Evolutionary conservation across 2,797 vertebrate species (phyloP).

Genomic region (Sebastes kiyomatsui): DNA sequence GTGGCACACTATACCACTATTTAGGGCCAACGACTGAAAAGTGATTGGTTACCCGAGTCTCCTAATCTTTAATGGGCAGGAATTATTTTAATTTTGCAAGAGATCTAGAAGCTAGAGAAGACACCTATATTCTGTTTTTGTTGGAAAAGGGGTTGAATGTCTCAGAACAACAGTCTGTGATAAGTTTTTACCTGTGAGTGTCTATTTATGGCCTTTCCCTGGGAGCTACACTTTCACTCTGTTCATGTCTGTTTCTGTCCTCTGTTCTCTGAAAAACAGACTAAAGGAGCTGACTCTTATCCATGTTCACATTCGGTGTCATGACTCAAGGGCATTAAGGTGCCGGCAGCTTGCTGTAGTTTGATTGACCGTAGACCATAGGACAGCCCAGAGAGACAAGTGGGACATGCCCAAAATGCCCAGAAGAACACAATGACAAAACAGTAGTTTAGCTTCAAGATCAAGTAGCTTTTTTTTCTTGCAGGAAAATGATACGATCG

Average conservation of each 20-base stretch:
- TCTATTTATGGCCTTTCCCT: constrained; percentile 61
- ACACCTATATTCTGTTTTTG: not conserved
- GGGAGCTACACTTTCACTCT: constrained; percentile 49
- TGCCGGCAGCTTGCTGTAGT: constrained; percentile 43
- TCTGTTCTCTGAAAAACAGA: constrained; percentile 54
- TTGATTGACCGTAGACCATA: constrained; percentile 53
- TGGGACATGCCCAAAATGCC: constrained; percentile 38
- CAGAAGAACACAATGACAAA: constrained; percentile 38
- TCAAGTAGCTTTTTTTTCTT: constrained; percentile 6
- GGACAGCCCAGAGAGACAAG: constrained; percentile 35
- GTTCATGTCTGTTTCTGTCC: constrained; percentile 45
- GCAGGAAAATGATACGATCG: constrained; percentile 19
- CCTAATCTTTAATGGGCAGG: not conserved
- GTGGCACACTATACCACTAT: too few species aligned
- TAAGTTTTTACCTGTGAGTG: constrained; percentile 36
- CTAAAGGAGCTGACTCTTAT: constrained; percentile 54
- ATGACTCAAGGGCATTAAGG: constrained; percentile 64
- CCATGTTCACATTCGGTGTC: constrained; percentile 55
- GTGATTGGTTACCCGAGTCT: not conserved
- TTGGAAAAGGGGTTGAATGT: constrained; percentile 23
- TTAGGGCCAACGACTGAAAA: too few species aligned
- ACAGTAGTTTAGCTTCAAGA: constrained; percentile 16
- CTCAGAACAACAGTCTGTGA: constrained; percentile 37
- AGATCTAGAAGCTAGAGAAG: not conserved
- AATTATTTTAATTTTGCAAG: not conserved